Conservation (phyloP, 2,888 invertebrate genomes). For the Sesia apiformis region DNA sequence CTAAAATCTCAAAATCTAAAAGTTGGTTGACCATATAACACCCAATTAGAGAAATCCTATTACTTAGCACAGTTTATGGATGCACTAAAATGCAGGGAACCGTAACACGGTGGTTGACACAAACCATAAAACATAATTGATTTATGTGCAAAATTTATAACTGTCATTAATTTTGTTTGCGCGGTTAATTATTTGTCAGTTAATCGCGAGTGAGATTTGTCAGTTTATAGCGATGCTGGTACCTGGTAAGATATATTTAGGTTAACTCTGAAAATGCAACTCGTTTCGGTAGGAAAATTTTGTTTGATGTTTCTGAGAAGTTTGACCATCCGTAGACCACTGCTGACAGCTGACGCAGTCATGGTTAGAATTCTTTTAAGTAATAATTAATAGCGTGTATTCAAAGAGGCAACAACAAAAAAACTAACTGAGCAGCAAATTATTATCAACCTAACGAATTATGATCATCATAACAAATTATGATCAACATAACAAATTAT, state of each 20-base stretch:
- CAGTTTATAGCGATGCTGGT: constrained; percentile 2
- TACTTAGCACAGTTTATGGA: constrained; percentile 10
- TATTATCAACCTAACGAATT: too few relatives aligned
- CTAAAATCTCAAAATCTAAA: not conserved
- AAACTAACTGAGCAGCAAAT: too few relatives aligned
- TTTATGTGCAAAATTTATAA: constrained; percentile 24
- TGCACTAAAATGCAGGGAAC: constrained; percentile 8
- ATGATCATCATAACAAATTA: too few relatives aligned
- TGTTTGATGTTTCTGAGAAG: too few relatives aligned
- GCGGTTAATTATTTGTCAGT: constrained; percentile 17
- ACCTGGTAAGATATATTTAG: not conserved
- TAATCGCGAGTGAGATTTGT: constrained; percentile 5
- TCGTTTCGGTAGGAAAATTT: too few relatives aligned
- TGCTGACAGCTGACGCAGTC: too few relatives aligned
- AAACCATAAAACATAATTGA: constrained; percentile 28
- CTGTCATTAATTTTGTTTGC: constrained; percentile 9
- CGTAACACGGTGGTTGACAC: constrained; percentile 6
- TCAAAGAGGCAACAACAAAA: too few relatives aligned
- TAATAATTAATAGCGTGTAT: too few relatives aligned
- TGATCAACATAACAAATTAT: too few relatives aligned
- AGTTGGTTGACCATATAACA: constrained; percentile 7
- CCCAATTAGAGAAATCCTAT: constrained; percentile 6
- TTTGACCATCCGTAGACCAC: too few relatives aligned
- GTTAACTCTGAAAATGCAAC: too few relatives aligned
- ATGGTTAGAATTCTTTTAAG: too few relatives aligned